Base-by-base conservation (phyloP, 1,140 invertebrate genomes). In the Cheumatopsyche charites region DNA sequence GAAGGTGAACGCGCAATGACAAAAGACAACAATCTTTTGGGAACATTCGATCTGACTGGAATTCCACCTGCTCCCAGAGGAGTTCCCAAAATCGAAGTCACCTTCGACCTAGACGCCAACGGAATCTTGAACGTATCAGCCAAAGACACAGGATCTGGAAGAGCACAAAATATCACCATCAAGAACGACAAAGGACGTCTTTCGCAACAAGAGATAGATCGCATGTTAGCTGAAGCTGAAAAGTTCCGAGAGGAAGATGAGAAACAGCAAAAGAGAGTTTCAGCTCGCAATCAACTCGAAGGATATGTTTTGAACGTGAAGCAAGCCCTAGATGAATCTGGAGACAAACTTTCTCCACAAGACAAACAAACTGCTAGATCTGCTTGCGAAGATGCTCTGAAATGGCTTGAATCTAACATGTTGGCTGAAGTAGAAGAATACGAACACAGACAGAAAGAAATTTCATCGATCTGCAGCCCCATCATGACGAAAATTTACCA, bases 141-240 rank as follows among this genome's bases (percentile, higher is more conserved):
- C 19, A 83, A 92, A 26, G 95, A 97, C 83, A 95, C 91, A 82
- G 95, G 90, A 1, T 97, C 97, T 72, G 96, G 96, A 78, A 97
- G 96, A 82, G 93, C 96, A 79, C 98, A 98, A 84, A 98, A 98
- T 83, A 98, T 98, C 81, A 97, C 94, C 25, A 98, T 98, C 78
- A 98, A 95, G 78, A 98, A 98, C 80, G 96, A 98, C 85, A 98
- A 98, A 83, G 96, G 97, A 73, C 91, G 97, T 78, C 87, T 98
- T 0, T 93, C 90, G 79, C 97, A 98, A 84, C 95, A 97, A 79
- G 96, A 98, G 75, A 98, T 98, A 78, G 95, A 98, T 80, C 87
- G 94, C 47, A 98, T 98, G 97, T 94, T 98, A 36, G 93, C 95
- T 70, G 97, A 98, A 75, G 96, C 96, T n/a, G 96, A 98, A 82